Conservation (phyloP, 2,888 invertebrate genomes). For the Rhamnusium bicolor region DNA sequence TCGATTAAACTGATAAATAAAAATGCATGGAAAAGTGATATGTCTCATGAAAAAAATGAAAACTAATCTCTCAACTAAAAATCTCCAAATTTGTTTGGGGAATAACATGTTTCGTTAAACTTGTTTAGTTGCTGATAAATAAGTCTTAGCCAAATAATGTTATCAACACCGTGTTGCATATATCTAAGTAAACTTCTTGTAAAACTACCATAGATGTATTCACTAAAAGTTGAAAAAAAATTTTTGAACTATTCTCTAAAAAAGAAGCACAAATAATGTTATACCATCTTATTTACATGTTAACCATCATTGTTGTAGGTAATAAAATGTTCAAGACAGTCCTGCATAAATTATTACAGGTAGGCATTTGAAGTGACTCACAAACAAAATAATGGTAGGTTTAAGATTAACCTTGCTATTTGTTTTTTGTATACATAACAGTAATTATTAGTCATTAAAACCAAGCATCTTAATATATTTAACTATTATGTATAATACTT, state of each 20-base stretch:
- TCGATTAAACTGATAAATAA: no score
- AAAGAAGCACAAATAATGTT: neutral
- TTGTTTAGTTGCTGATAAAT: no score
- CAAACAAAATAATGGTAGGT: slow-evolving; percentile 15
- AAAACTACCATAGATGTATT: neutral
- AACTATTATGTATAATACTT: no score
- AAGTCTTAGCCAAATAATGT: neutral
- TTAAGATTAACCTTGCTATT: slow-evolving; percentile 20
- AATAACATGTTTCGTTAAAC: no score
- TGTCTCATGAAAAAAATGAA: no score
- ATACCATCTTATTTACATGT: neutral
- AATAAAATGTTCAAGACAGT: neutral
- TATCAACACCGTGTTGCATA: neutral
- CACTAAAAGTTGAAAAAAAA: neutral
- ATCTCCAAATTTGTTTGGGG: no score
- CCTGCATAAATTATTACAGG: slow-evolving; percentile 11
- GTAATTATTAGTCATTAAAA: slow-evolving; percentile 23
- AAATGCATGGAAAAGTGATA: no score
- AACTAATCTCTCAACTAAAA: no score
- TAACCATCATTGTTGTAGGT: neutral
- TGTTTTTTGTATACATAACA: slow-evolving; percentile 9
- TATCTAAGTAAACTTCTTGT: neutral
- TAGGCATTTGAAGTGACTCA: slow-evolving; percentile 25
- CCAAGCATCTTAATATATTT: neutral
- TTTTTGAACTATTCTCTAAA: neutral